Percentiles rank a stretch among this genome's conserved stretches.
Conservation (phyloP, 1,140 invertebrate genomes). For the Orchesella cincta region DNA sequence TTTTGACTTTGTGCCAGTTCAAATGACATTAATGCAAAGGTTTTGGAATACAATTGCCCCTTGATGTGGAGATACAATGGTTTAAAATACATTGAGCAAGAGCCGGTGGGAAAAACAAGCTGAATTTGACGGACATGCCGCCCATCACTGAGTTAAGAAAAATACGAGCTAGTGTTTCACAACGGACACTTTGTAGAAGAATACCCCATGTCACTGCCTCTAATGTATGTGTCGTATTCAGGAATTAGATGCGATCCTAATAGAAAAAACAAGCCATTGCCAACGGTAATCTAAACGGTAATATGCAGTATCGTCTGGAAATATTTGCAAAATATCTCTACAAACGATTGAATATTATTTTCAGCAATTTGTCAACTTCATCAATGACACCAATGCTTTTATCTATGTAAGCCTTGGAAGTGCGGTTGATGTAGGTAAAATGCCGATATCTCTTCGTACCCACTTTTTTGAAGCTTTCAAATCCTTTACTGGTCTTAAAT, state of each 20-base stretch:
- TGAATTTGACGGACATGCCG: neutral
- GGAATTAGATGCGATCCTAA: neutral
- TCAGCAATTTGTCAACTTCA: neutral
- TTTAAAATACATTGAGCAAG: neutral
- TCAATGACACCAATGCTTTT: neutral
- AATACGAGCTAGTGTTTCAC: neutral
- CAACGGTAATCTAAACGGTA: neutral
- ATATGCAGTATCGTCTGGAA: too few relatives aligned
- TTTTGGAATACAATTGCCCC: neutral
- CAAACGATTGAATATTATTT: too few relatives aligned
- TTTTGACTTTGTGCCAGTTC: too few relatives aligned
- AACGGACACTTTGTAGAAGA: slow-evolving; percentile 3
- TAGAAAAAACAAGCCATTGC: neutral
- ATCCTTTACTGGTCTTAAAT: neutral
- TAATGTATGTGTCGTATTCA: neutral
- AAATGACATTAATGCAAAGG: neutral
- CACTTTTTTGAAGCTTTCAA: neutral
- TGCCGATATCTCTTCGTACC: neutral
- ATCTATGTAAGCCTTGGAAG: slow-evolving; percentile 25
- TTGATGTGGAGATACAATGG: neutral
- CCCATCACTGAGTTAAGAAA: neutral
- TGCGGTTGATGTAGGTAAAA: neutral
- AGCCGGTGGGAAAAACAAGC: neutral
- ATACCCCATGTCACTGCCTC: neutral
- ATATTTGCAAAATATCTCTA: too few relatives aligned